Percentiles rank a stretch among this genome's conserved stretches.
phyloP scores from a whole-genome alignment of 2,797 vertebrate genomes.

The Hylomyscus alleni region DNA sequence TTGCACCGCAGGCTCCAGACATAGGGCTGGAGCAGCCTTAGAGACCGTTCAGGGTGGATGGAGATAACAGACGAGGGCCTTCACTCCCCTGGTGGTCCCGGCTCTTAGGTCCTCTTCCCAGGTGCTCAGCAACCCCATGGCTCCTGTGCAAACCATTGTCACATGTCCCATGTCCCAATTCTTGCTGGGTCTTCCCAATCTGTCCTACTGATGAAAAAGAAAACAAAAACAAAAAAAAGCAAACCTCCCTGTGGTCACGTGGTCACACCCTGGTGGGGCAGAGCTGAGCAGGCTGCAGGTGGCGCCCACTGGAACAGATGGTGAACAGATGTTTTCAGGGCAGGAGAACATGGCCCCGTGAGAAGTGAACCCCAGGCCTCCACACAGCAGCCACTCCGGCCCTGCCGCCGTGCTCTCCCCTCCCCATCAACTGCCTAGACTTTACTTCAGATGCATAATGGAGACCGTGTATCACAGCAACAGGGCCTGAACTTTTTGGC shows the following conservation, averaged over 20 bases:
- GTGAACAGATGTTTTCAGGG: neutral
- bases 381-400: rapidly evolving
- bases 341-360: rapidly evolving
- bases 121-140: rapidly evolving
- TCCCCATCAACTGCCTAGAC: neutral
- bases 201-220: neutral
- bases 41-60: neutral
- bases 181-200: neutral
- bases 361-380: neutral
- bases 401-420: rapidly evolving
- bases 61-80: neutral
- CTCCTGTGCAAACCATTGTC: rapidly evolving
- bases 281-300: rapidly evolving
- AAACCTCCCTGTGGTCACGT: neutral
- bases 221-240: neutral
- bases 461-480: slow-evolving; percentile 48
- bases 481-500: slow-evolving; percentile 71
- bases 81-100: neutral
- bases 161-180: neutral
- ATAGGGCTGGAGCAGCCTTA: neutral
- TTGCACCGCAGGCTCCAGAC: neutral
- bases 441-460: slow-evolving; percentile 35
- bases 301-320: neutral
- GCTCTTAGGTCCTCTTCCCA: neutral
- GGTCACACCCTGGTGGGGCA: neutral